Percentiles rank a stretch among this genome's conserved stretches.
Evolutionary conservation across 2,888 invertebrate genomes (phyloP).

Genomic region (Troilus luridus): DNA sequence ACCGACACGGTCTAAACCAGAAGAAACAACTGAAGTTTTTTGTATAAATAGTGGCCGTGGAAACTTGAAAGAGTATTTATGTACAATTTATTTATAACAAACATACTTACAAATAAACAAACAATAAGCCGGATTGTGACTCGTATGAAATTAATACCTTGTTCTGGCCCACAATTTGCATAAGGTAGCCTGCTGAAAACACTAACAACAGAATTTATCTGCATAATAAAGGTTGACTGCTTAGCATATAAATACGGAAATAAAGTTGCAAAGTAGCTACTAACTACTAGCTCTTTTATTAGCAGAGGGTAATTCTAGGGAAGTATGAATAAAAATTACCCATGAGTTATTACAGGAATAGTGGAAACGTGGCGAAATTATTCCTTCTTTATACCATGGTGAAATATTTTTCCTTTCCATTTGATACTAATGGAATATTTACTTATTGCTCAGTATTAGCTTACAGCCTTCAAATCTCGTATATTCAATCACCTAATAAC

Average conservation of each 20-base stretch:
- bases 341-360: not conserved
- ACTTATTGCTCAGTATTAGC: not conserved
- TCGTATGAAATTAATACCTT: constrained; percentile 29
- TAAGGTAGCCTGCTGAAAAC: not conserved
- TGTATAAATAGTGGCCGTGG: no score
- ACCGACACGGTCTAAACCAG: no score
- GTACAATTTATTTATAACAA: no score
- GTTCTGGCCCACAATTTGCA: not conserved
- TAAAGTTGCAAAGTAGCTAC: constrained; percentile 2
- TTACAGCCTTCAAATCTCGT: no score
- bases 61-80: no score
- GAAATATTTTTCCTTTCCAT: not conserved
- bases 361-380: not conserved
- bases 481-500: no score
- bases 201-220: constrained; percentile 11
- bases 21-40: no score
- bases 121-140: not conserved
- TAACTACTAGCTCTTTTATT: constrained; percentile 19
- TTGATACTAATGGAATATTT: not conserved
- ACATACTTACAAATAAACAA: not conserved
- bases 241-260: constrained; percentile 31
- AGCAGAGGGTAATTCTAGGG: not conserved
- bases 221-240: constrained; percentile 12
- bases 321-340: not conserved
- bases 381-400: not conserved